phyloP scores from a whole-genome alignment of 2,113 vertebrate species.

The Indicator indicator region DNA sequence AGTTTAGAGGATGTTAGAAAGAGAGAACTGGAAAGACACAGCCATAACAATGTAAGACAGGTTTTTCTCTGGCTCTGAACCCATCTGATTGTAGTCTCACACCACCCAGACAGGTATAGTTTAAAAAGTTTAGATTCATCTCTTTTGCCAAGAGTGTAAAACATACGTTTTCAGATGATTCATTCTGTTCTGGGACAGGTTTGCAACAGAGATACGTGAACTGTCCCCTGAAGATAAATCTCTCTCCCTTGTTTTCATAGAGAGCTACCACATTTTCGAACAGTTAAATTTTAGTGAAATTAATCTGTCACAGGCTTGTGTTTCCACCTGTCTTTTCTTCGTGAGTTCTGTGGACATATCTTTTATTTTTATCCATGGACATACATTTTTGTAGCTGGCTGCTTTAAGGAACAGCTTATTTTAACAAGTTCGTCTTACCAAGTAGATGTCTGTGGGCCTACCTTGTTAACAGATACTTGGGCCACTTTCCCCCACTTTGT shows the following conservation, averaged over 20 bases:
- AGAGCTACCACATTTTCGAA: neutral
- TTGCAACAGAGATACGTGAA: neutral
- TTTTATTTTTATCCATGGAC: neutral
- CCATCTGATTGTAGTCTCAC: neutral
- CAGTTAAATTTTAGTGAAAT: neutral
- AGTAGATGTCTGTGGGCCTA: neutral
- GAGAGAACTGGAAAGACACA: neutral
- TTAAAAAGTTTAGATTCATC: neutral
- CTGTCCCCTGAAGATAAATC: neutral
- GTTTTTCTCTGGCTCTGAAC: neutral
- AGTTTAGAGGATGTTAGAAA: neutral
- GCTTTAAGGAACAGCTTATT: neutral
- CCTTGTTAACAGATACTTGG: neutral
- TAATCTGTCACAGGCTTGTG: neutral
- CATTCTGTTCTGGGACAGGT: neutral
- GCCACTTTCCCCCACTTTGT: neutral
- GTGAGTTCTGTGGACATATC: neutral
- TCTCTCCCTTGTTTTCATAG: neutral
- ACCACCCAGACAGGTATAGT: neutral
- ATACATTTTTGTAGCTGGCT: neutral
- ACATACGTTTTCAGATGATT: neutral
- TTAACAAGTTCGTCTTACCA: neutral
- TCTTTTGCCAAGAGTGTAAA: neutral
- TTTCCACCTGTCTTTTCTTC: neutral
- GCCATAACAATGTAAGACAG: neutral